A percentile compares a stretch with the other conserved stretches of the same genome.
Evolutionary conservation across 2,113 vertebrate species (phyloP).

Genomic region (Leptobrachium ailaonicum): DNA sequence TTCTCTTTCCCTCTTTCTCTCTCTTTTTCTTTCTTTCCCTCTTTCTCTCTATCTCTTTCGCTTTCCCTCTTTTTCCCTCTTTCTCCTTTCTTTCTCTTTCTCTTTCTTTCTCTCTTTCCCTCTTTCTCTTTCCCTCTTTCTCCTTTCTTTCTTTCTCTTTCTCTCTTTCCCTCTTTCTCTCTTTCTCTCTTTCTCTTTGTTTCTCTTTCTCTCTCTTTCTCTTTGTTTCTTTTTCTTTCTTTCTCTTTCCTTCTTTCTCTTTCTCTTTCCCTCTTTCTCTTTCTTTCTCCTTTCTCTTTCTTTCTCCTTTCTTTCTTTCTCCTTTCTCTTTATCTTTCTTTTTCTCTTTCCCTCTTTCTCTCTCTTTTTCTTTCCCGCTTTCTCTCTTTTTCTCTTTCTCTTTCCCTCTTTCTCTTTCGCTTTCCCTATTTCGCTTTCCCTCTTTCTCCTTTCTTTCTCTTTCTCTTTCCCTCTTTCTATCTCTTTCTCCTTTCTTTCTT

Average conservation of each 20-base stretch:
- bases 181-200: background rate
- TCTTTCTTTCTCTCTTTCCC: slow-evolving; percentile 14
- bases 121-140: background rate
- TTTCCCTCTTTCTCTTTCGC: too few relatives aligned
- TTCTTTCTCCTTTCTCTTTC: background rate
- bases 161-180: background rate
- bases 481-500: background rate
- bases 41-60: too few relatives aligned
- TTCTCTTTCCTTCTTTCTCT: background rate
- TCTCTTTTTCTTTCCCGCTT: too few relatives aligned
- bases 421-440: background rate
- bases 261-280: background rate
- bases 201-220: too few relatives aligned
- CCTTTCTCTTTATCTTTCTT: too few relatives aligned
- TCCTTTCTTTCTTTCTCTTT: background rate
- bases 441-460: background rate
- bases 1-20: background rate
- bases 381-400: too few relatives aligned
- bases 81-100: background rate
- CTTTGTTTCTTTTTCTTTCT: too few relatives aligned
- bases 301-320: too few relatives aligned
- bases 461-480: background rate
- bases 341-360: too few relatives aligned
- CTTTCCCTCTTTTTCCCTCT: background rate
- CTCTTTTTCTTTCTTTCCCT: background rate